phyloP scores from a whole-genome alignment of 2,888 invertebrate species.

The Troilus luridus region DNA sequence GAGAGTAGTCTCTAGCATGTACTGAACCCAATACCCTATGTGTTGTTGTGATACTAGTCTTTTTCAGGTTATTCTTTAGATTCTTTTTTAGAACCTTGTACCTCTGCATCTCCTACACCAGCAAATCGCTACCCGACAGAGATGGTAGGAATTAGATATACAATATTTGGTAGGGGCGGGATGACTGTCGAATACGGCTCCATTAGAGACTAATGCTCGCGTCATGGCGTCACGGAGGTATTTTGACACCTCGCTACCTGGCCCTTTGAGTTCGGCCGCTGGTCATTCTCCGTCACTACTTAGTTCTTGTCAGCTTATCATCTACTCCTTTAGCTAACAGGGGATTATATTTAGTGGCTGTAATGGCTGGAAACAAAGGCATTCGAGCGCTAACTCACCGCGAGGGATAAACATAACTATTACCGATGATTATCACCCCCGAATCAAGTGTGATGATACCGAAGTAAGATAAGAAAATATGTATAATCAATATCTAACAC shows the following conservation, averaged over 20 bases:
- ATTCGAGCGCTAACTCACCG: not conserved
- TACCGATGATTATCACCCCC: not conserved
- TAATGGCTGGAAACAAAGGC: constrained; percentile 2
- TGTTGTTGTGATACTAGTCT: no score
- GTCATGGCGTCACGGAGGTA: constrained; percentile 29
- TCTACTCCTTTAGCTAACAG: not conserved
- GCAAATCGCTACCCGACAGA: not conserved
- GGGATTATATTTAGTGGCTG: not conserved
- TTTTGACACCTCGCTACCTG: constrained; percentile 20
- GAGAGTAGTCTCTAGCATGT: no score
- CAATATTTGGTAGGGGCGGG: constrained; percentile 37
- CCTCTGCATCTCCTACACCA: not conserved
- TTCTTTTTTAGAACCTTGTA: not conserved
- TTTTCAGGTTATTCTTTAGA: no score
- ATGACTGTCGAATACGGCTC: constrained; percentile 14
- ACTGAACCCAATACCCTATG: no score
- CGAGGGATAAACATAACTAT: not conserved
- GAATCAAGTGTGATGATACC: not conserved
- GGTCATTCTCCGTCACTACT: not conserved
- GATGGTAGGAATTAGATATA: constrained; percentile 13
- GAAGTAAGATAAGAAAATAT: not conserved
- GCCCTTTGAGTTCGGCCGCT: not conserved
- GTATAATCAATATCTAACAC: not conserved
- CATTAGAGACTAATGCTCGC: constrained; percentile 15
- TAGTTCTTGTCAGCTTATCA: constrained; percentile 23